A percentile compares a stretch with the other conserved stretches of the same genome.
Evolutionary conservation across 2,797 vertebrate genomes (phyloP).

Genomic region (Mustela erminea): DNA sequence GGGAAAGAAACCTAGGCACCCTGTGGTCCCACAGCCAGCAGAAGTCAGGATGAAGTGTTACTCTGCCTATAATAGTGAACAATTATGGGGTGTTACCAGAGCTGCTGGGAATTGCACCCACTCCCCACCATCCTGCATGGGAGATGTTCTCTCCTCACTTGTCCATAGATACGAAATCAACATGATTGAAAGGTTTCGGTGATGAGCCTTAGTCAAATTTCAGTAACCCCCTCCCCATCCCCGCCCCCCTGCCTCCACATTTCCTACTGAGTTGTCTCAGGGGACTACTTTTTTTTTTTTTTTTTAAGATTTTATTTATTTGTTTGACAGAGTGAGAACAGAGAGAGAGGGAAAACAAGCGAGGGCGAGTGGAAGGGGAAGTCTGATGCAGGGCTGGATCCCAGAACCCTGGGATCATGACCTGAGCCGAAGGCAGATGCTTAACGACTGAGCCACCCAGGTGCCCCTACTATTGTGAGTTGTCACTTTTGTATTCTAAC

Average conservation of each 20-base stretch:
- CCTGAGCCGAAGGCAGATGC: too few relatives aligned
- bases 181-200: neutral
- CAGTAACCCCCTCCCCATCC: accelerated
- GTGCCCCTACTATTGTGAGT: neutral
- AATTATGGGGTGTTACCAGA: neutral
- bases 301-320: too few relatives aligned
- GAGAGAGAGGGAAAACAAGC: too few relatives aligned
- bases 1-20: neutral
- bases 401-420: too few relatives aligned
- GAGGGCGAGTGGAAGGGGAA: too few relatives aligned
- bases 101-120: neutral
- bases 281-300: too few relatives aligned
- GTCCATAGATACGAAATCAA: neutral
- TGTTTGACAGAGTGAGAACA: too few relatives aligned
- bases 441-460: too few relatives aligned
- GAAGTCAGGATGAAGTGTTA: neutral
- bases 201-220: neutral
- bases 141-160: neutral
- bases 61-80: neutral
- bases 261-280: neutral
- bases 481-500: neutral
- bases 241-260: accelerated
- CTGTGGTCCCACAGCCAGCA: neutral
- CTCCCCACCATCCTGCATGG: neutral
- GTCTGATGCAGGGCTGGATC: too few relatives aligned